A percentile compares a stretch with the other conserved stretches of the same genome.
Evolutionary conservation across 2,113 vertebrate species (phyloP).

Genomic region (Neotragus pygmaeus): DNA sequence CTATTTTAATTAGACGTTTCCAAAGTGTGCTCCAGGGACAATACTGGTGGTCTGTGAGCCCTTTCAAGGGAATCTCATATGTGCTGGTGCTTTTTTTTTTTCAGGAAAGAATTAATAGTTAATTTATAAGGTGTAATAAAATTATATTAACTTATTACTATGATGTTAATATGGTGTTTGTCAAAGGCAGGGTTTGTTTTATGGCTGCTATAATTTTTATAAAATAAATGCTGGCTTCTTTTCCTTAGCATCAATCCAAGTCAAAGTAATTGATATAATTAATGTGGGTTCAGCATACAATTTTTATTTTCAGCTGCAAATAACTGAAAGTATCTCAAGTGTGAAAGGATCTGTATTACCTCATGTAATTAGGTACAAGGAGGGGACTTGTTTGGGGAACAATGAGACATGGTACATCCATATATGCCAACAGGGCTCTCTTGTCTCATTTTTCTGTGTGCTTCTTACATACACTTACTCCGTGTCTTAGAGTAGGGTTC

Average conservation of each 20-base stretch:
- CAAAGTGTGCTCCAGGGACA: not conserved
- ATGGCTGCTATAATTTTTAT: not conserved
- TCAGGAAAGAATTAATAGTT: not conserved
- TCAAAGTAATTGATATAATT: not conserved
- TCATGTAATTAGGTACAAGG: not conserved
- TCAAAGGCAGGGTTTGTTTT: not conserved
- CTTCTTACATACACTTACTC: not conserved
- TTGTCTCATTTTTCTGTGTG: not conserved
- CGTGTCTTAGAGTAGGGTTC: not conserved
- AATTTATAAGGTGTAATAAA: not conserved
- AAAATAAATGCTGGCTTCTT: not conserved
- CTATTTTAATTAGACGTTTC: not conserved
- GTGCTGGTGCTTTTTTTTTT: not conserved
- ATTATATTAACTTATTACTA: not conserved
- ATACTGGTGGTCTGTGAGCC: not conserved
- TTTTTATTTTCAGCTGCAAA: not conserved
- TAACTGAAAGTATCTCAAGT: not conserved
- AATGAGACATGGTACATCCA: not conserved
- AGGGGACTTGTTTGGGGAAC: not conserved
- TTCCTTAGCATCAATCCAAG: not conserved
- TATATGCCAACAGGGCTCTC: not conserved
- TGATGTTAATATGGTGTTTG: not conserved
- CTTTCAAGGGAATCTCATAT: not conserved
- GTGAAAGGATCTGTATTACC: not conserved
- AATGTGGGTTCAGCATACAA: not conserved